A percentile compares a stretch with the other conserved stretches of the same genome.
Evolutionary conservation across 2,113 vertebrate species (phyloP).

Genomic region (western clawed frog (Xenopus tropicalis)): DNA sequence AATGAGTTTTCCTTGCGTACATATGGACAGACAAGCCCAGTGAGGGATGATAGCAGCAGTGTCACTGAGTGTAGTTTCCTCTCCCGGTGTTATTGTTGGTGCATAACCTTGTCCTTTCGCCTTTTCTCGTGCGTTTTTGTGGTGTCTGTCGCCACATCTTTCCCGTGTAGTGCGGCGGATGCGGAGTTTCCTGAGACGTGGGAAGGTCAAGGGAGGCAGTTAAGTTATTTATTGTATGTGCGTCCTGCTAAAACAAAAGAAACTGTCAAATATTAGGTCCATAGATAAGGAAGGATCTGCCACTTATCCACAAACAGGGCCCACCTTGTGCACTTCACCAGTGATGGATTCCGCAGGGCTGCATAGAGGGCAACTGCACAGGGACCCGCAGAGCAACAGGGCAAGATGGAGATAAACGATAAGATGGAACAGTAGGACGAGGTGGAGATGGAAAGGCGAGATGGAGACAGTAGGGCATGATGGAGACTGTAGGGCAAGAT

Average conservation of each 20-base stretch:
- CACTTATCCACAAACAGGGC: background rate
- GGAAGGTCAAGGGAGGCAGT: background rate
- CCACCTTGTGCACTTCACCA: too few species aligned
- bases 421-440: too few species aligned
- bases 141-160: constrained; percentile 27
- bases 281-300: background rate
- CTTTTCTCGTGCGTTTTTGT: background rate
- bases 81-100: background rate
- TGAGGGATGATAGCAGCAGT: background rate
- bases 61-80: too few species aligned
- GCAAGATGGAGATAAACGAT: too few species aligned
- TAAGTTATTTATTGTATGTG: constrained; percentile 25
- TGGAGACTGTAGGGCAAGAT: too few species aligned
- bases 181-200: constrained; percentile 8
- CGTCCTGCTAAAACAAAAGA: constrained; percentile 1
- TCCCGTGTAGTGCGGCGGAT: constrained; percentile 13
- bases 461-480: too few species aligned
- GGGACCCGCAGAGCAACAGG: too few species aligned
- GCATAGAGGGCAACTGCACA: too few species aligned
- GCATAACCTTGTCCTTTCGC: background rate
- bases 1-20: too few species aligned
- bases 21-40: background rate
- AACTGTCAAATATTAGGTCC: background rate
- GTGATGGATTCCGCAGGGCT: too few species aligned
- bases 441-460: too few species aligned